Evolutionary conservation across 2,888 invertebrate genomes (phyloP), one percentile per base, ranked within the genome.

Genomic region (Ditula angustiorana): DNA sequence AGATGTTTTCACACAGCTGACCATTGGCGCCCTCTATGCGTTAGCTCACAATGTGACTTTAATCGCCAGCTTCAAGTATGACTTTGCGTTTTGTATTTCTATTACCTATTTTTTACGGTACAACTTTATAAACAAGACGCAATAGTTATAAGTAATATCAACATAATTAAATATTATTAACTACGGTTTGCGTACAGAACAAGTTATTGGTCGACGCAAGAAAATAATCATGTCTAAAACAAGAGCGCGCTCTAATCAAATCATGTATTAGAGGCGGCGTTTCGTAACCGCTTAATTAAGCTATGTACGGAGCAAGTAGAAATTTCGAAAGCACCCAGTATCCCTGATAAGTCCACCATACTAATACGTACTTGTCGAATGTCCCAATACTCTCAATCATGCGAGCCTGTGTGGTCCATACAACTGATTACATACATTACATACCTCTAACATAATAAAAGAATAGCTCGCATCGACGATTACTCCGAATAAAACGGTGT

Each of bases 371-470:
- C 81, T 79, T 81, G 74, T 79, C 73, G 76, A 81, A 87, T 88
- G 87, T 88, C 89, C 58, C 63, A 64, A 64, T 59, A 59, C 59
- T 52, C 59, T 92, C 91, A 89, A 92, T 91, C 88, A 89, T 76
- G 73, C 75, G 74, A 73, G 71, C 74, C 79, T 86, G 92, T 91
- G 92, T 90, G 92, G 92, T 90, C 92, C 75, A 70, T 60, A 76
- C 75, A 78, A 78, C 76, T 83, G 77, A 89, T 90, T 88, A 90
- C 82, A 83, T 77, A 78, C 75, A 64, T 64, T 64, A 64, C 52
- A 59, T 59, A 59, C 64, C 59, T 59, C 58, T 59, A 59, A 64
- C 59, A 64, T 59, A 64, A 64, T 64, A 64, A 59, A 59, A 64
- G 64, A 64, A 59, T 59, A 53, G 35, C 41, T 89, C 82, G 88